Percentiles rank a stretch among this genome's conserved stretches.
phyloP scores from a whole-genome alignment of 2,113 vertebrate genomes.

The Colistium nudipinnis region DNA sequence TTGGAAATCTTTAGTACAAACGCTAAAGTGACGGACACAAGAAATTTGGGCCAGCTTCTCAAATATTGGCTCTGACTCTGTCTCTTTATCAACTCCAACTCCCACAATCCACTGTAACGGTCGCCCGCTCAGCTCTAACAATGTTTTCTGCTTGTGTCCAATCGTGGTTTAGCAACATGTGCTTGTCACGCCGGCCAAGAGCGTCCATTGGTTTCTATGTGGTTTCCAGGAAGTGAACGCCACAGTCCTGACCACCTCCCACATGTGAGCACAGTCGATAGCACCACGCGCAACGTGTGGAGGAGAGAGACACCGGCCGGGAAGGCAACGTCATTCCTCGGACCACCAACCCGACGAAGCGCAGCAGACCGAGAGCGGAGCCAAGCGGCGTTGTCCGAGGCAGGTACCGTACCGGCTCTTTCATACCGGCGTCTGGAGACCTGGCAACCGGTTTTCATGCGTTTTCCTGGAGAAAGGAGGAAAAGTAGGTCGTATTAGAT shows the following conservation, averaged over 20 bases:
- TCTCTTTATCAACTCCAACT: slow-evolving; percentile 40
- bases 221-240: slow-evolving; percentile 82
- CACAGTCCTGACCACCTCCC: slow-evolving; percentile 70
- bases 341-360: slow-evolving; percentile 72
- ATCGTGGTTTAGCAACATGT: slow-evolving; percentile 19
- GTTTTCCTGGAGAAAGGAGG: slow-evolving; percentile 13
- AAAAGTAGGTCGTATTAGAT: slow-evolving; percentile 74
- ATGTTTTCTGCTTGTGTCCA: slow-evolving; percentile 27
- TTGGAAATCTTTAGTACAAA: too few species aligned
- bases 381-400: slow-evolving; percentile 82
- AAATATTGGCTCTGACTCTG: too few species aligned
- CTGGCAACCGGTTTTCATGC: not conserved
- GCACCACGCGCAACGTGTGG: slow-evolving; percentile 79
- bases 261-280: slow-evolving; percentile 76
- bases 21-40: too few species aligned
- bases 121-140: not conserved
- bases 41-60: too few species aligned
- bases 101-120: slow-evolving; percentile 16
- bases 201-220: slow-evolving; percentile 66
- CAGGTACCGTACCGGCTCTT: slow-evolving; percentile 67
- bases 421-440: not conserved
- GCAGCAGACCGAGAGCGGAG: slow-evolving; percentile 70
- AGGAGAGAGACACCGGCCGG: slow-evolving; percentile 73
- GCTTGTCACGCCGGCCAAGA: slow-evolving; percentile 34
- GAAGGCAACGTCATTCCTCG: slow-evolving; percentile 78